Evolutionary conservation across 2,113 vertebrate genomes (phyloP).

Genomic region (Choloepus hoffmanni): DNA sequence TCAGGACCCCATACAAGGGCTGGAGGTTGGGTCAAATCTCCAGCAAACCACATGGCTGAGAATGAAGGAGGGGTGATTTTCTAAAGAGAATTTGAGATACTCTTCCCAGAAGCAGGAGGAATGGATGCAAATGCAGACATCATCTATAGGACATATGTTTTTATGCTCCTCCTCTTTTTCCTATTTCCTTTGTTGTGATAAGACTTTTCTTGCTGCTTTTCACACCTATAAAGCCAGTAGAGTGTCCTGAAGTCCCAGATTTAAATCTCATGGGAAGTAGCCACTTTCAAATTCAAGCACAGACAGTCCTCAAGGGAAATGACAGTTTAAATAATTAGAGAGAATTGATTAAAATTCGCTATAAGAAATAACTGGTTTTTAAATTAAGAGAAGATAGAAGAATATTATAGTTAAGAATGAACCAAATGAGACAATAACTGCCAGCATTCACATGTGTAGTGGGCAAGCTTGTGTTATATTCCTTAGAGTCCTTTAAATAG

Average conservation of each 20-base stretch:
- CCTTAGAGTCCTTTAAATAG: slow-evolving; percentile 55
- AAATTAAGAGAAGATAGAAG: slow-evolving; percentile 39
- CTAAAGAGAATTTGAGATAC: background rate
- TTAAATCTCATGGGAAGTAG: slow-evolving; percentile 14
- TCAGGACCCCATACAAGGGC: background rate
- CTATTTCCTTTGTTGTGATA: background rate
- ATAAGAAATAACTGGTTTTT: slow-evolving; percentile 22
- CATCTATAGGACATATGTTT: background rate
- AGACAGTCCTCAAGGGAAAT: background rate
- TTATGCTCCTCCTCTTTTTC: background rate
- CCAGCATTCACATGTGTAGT: background rate
- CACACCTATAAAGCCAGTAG: background rate
- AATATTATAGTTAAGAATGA: background rate
- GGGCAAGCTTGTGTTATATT: background rate
- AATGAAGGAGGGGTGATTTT: background rate
- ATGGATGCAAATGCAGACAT: background rate
- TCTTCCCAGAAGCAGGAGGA: background rate
- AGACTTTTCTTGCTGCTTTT: slow-evolving; percentile 13
- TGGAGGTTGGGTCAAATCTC: background rate
- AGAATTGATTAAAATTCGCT: slow-evolving; percentile 46
- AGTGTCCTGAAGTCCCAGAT: background rate
- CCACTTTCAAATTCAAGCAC: slow-evolving; percentile 32
- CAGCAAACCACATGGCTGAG: background rate
- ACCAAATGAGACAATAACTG: background rate
- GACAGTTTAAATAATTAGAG: slow-evolving; percentile 56